phyloP scores from a whole-genome alignment of 2,888 invertebrate species.

The Euclidia mi region DNA sequence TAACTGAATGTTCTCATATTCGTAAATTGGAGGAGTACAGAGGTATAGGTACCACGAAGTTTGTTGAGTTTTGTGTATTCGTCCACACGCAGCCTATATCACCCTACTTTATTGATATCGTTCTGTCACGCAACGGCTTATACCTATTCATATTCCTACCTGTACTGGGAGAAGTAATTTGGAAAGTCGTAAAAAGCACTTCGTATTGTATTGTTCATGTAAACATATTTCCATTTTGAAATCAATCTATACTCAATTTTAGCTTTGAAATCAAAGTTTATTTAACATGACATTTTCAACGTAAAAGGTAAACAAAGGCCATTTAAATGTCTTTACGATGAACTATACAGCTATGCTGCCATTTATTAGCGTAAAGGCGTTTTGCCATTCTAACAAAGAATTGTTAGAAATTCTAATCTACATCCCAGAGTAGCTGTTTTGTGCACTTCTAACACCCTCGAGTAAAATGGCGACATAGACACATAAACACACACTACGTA shows the following conservation, averaged over 20 bases:
- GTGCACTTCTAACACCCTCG: slow-evolving; percentile 1
- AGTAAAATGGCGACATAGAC: neutral
- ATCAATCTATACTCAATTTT: neutral
- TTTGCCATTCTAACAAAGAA: neutral
- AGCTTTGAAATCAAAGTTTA: no score
- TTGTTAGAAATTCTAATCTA: slow-evolving; percentile 23
- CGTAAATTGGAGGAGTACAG: slow-evolving; percentile 20
- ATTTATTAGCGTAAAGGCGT: neutral
- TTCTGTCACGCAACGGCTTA: slow-evolving; percentile 47
- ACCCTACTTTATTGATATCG: slow-evolving; percentile 48
- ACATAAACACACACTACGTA: neutral
- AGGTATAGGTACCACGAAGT: slow-evolving; percentile 34
- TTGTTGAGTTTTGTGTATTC: slow-evolving; percentile 41
- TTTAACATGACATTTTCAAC: neutral
- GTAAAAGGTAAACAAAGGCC: neutral
- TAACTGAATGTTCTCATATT: slow-evolving; percentile 4
- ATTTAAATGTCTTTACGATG: neutral
- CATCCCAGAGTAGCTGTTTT: slow-evolving; percentile 3
- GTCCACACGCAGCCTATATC: slow-evolving; percentile 44
- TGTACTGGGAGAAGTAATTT: slow-evolving; percentile 39
- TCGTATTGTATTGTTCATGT: slow-evolving; percentile 22
- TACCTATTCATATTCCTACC: slow-evolving; percentile 43
- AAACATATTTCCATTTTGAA: slow-evolving; percentile 24
- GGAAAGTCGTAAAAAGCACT: slow-evolving; percentile 34
- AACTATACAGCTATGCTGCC: neutral